Base-by-base conservation (phyloP, 2,888 invertebrate genomes). In the Mythimna albipuncta region DNA sequence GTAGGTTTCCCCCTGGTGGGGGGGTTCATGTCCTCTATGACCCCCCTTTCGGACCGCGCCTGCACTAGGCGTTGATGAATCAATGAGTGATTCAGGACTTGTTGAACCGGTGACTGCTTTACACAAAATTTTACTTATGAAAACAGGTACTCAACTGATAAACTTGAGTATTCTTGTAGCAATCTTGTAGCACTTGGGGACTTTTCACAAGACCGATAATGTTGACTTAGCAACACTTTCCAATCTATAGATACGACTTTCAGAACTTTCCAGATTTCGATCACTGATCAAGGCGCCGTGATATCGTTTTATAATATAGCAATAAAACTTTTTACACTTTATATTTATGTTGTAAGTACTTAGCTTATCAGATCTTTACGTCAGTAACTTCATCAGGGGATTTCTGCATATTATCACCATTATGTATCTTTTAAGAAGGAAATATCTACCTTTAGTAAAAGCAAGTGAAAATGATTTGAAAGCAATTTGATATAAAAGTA, bases 321-420 rank as follows among this genome's bases (percentile, higher is more conserved):
- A 47, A 57, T 80, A 64, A 67, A 75, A 61, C 13, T 21, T 35
- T 50, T 64, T 55, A 35, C 19, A 77, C 13, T 58, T 76, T 79
- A 62, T 59, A 76, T 75, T 75, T 66, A 26, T 63, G 10, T 50
- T 54, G 32, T 19, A 79, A 2, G 19, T 69, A 77, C 21, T 47
- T 67, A 52, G 11, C 26, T 64, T 63, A 64, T 67, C 59, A 61
- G 13, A 62, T 65, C 10, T n/a, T 38, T 19, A 21, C 26, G 44
- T 41, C 41, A 44, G n/a, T 61, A 41, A 47, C 26, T 50, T 44
- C 32, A 57, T 32, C 6, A 62, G 55, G 44, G 57, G 52, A 69
- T 65, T 65, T 65, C 13, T 41, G 57, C 10, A 58, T 57, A 64
- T 26, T 26, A 77, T 35, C 35, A 81, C 41, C 52, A 52, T 50